Conservation (phyloP, 1,140 invertebrate species). For the Batillaria attramentaria region DNA sequence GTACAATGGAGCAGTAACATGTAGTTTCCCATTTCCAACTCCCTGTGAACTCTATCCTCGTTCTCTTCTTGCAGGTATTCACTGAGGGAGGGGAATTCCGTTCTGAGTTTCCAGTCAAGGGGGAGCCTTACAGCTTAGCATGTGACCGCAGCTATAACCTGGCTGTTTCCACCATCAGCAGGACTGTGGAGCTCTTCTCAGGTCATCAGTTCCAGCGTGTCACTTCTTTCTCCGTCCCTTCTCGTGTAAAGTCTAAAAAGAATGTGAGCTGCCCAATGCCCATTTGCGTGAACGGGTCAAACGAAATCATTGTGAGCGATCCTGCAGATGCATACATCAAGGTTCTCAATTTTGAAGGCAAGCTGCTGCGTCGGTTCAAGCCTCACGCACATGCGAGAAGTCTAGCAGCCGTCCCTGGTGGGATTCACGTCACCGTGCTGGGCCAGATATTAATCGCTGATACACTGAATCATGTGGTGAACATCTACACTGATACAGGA, state of each 20-base stretch:
- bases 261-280: conserved; percentile 42
- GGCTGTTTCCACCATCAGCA: not conserved
- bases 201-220: not conserved
- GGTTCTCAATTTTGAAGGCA: conserved; percentile 55
- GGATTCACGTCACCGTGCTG: conserved; percentile 51
- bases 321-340: conserved; percentile 51
- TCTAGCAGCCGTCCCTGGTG: conserved; percentile 52
- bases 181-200: conserved; percentile 8
- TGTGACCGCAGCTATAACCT: conserved; percentile 23
- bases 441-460: conserved; percentile 61
- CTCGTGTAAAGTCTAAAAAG: conserved; percentile 22
- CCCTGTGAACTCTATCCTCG: no score
- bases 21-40: no score
- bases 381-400: conserved; percentile 49
- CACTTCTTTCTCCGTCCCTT: conserved; percentile 8
- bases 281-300: conserved; percentile 57
- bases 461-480: conserved; percentile 64
- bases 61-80: conserved; percentile 25
- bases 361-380: conserved; percentile 54
- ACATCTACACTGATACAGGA: conserved; percentile 58
- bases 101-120: not conserved
- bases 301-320: conserved; percentile 62
- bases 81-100: conserved; percentile 28
- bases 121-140: conserved; percentile 28
- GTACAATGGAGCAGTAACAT: no score